Conservation (phyloP, 2,888 invertebrate species). For the Trachelus tabidus region DNA sequence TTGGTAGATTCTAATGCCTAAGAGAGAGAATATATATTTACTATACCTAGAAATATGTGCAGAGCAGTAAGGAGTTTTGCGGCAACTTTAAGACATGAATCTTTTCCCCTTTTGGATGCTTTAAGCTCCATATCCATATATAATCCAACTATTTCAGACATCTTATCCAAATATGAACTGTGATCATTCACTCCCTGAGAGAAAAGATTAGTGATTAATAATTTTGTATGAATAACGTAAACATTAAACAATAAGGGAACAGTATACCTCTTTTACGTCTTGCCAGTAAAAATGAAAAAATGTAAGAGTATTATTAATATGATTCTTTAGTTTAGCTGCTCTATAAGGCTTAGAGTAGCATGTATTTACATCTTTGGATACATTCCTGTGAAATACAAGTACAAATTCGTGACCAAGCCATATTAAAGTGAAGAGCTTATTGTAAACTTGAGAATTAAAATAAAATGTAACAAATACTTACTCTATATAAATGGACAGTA, state of each 20-base stretch:
- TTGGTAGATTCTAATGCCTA: constrained; percentile 1
- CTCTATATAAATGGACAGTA: constrained; percentile 48
- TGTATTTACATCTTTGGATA: constrained; percentile 46
- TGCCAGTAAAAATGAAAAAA: constrained; percentile 63
- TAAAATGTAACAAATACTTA: constrained; percentile 26
- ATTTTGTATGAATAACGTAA: constrained; percentile 5
- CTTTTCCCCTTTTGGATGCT: constrained; percentile 42
- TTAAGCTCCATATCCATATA: constrained; percentile 63
- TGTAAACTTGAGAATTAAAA: background rate
- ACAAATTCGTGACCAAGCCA: background rate
- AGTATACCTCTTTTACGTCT: constrained; percentile 59
- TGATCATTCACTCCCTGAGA: constrained; percentile 53
- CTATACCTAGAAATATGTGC: constrained; percentile 55
- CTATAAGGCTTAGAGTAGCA: constrained; percentile 47
- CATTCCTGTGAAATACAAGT: constrained; percentile 45
- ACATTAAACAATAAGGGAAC: constrained; percentile 5
- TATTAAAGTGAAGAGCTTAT: background rate
- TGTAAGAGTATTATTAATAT: constrained; percentile 55
- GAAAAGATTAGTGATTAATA: constrained; percentile 16
- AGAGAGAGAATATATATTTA: background rate
- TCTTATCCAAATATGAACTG: constrained; percentile 59
- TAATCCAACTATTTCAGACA: constrained; percentile 61
- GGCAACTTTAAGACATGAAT: constrained; percentile 37
- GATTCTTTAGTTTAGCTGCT: constrained; percentile 54
- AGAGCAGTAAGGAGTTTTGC: constrained; percentile 49